These are phyloP conservation scores for Pelobates cultripes DNA, from an alignment of 2,797 vertebrate genomes.

Conservation along the genomic window DNA sequence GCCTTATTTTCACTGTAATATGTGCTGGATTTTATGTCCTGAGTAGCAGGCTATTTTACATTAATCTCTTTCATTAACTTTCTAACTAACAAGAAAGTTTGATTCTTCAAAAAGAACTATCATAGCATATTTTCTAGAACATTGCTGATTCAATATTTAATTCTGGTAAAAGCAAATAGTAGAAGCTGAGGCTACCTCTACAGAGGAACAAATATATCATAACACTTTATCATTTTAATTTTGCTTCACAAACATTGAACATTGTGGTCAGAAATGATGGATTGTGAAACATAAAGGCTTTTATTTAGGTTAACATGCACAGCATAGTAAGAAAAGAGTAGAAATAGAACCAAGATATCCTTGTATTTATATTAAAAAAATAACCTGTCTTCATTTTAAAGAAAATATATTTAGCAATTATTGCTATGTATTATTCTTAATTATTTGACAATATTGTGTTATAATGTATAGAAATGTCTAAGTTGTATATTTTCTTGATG, in stretches of 20 bases:
- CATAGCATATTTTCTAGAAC: conserved; percentile 46
- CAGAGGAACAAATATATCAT: conserved; percentile 26
- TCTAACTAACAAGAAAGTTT: conserved; percentile 15
- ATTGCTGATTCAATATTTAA: conserved; percentile 52
- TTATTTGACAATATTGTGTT: too few relatives aligned
- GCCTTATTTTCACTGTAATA: conserved; percentile 19
- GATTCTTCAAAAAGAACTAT: conserved; percentile 23
- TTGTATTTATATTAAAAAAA: too few relatives aligned
- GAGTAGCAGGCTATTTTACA: not conserved
- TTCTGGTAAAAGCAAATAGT: conserved; percentile 40
- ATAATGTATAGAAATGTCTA: too few relatives aligned
- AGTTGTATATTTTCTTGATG: too few relatives aligned
- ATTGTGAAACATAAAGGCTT: conserved; percentile 2
- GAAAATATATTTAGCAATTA: too few relatives aligned
- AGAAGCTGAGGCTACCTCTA: not conserved
- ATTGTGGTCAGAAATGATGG: conserved; percentile 7
- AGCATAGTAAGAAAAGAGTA: not conserved
- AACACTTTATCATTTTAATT: conserved; percentile 18
- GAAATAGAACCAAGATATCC: too few relatives aligned
- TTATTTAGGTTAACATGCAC: conserved; percentile 21
- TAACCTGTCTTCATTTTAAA: too few relatives aligned
- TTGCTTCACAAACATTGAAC: conserved; percentile 27
- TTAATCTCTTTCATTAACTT: conserved; percentile 40
- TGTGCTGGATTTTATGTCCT: conserved; percentile 14
- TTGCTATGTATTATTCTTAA: too few relatives aligned